These are phyloP conservation scores for Myzus persicae DNA, from an alignment of 1,140 invertebrate genomes.

Conservation along the genomic window DNA sequence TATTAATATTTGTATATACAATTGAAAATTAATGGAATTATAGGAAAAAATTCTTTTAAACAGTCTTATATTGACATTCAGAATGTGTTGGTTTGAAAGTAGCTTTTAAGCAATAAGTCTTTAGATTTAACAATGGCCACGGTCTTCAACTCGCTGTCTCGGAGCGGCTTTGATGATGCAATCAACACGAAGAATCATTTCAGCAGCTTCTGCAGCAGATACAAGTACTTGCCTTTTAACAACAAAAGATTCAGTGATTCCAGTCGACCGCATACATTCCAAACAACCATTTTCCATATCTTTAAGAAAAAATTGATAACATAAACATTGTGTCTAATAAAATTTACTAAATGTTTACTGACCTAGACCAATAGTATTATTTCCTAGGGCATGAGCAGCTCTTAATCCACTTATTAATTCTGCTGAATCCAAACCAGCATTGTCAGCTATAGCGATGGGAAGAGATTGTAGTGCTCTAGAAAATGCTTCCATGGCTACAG, in stretches of 20 bases:
- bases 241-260: slow-evolving; percentile 95
- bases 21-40: too few species aligned
- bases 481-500: slow-evolving; percentile 97
- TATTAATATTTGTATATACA: too few species aligned
- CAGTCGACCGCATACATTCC: slow-evolving; percentile 86
- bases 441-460: slow-evolving; percentile 96
- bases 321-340: neutral
- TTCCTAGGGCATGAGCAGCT: slow-evolving; percentile 85
- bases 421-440: slow-evolving; percentile 97
- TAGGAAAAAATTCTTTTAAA: too few species aligned
- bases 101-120: too few species aligned
- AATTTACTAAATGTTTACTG: slow-evolving; percentile 55
- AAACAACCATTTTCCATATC: slow-evolving; percentile 89
- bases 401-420: slow-evolving; percentile 90
- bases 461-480: slow-evolving; percentile 86
- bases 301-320: slow-evolving; percentile 63
- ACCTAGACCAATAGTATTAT: slow-evolving; percentile 83
- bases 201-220: slow-evolving; percentile 95
- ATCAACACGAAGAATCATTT: slow-evolving; percentile 98
- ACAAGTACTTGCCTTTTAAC: slow-evolving; percentile 95
- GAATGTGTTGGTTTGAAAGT: too few species aligned
- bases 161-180: slow-evolving; percentile 96
- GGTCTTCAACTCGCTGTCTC: slow-evolving; percentile 85
- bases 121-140: slow-evolving; percentile 78
- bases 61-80: too few species aligned